Percentiles rank a stretch among this genome's conserved stretches.
These are phyloP conservation scores for Alligator sinensis DNA, from an alignment of 2,113 vertebrate species.

Conservation along the genomic window DNA sequence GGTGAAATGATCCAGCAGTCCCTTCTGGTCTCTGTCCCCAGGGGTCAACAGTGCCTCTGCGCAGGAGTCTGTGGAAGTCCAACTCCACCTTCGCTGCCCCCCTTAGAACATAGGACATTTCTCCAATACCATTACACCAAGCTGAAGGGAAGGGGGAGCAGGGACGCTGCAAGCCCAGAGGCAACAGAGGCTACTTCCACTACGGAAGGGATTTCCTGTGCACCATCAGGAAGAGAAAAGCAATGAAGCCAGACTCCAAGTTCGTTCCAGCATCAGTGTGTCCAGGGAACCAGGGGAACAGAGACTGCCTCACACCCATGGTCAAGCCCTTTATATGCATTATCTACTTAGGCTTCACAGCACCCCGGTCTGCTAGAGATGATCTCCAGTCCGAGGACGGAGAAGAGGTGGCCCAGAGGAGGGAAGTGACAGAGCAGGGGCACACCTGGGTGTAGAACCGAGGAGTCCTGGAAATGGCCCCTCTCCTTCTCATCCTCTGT, in stretches of 20 bases:
- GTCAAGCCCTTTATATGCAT: not conserved
- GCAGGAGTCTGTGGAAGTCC: not conserved
- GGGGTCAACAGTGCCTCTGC: no score
- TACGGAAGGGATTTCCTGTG: not conserved
- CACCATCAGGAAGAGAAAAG: not conserved
- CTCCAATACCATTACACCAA: not conserved
- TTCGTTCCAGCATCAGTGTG: not conserved
- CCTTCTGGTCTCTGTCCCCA: not conserved
- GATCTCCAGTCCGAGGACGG: not conserved
- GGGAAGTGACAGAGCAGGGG: not conserved
- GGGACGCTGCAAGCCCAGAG: not conserved
- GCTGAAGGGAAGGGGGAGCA: not conserved
- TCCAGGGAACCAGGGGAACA: not conserved
- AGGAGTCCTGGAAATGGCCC: not conserved
- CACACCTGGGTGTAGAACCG: not conserved
- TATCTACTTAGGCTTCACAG: not conserved
- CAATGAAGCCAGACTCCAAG: not conserved
- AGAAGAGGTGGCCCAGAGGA: not conserved
- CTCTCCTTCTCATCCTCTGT: not conserved
- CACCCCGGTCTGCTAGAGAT: not conserved
- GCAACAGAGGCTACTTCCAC: not conserved
- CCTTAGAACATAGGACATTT: not conserved
- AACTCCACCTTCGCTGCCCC: not conserved
- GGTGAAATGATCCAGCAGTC: not conserved
- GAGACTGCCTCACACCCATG: not conserved